Evolutionary conservation across 2,888 invertebrate species (phyloP), one percentile per base, ranked within the genome.

Genomic region (Scaeva pyrastri): DNA sequence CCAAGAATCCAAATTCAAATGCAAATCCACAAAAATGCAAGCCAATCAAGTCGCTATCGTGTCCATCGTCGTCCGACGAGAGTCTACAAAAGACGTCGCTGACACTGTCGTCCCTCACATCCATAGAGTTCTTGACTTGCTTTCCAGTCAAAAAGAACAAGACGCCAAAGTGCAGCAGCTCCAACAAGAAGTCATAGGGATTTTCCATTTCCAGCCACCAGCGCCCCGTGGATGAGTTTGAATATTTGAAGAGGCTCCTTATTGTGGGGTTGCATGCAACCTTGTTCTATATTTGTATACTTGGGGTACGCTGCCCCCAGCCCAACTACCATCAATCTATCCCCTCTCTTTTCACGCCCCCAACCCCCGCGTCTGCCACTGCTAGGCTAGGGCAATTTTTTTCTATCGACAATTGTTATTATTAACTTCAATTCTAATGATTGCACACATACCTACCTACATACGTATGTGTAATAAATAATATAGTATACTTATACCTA

Each of bases 91-190:
- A 91, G 89, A 90, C 90, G 74, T 89, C 91, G 39, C 39, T 39
- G 81, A 86, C 86, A 66, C 55, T 86, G 56, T 86, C 86, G 70
- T 77, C 86, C 12, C 64, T 86, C 41, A 91, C 91, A 71, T 91
- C 91, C 50, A 91, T 91, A 52, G 91, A 91, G 88, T 91, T 91
- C 77, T 90, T 91, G 82, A 91, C 91, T 23, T 91, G 91, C 85
- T 91, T 91, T 76, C 89, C 92, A 52, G 88, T 91, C 2, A 91
- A 92, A 88, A 92, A 91, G 88, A 90, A 92, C 21, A 91, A 92
- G 75, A 83, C 83, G 56, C 88, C 88, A 21, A 89, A 91, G 68
- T 90, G 91, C 85, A 80, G 50, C 76, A 88, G 90, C 58, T 90
- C 90, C 79, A 72, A 36, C 82, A 86, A 82, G 71, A 86, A 86